phyloP scores from a whole-genome alignment of 2,888 invertebrate genomes.

The Drosophila nr. fundita region DNA sequence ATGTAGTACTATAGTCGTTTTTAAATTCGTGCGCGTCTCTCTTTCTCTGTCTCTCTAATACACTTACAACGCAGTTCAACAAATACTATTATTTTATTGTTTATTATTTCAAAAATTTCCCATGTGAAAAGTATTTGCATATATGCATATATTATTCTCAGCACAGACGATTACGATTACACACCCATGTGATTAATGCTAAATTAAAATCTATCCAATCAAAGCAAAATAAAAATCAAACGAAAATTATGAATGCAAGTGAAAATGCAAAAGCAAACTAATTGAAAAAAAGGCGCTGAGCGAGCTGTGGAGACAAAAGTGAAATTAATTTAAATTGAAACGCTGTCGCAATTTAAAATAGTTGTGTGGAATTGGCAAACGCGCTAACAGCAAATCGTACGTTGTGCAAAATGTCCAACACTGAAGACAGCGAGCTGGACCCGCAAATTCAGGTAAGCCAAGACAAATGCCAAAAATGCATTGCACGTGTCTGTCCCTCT shows the following conservation, averaged over 20 bases:
- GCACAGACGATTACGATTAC: slow-evolving; percentile 11
- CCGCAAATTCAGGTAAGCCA: slow-evolving; percentile 84
- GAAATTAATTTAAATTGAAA: slow-evolving; percentile 64
- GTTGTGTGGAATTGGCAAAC: slow-evolving; percentile 29
- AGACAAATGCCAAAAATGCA: slow-evolving; percentile 8
- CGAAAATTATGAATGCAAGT: slow-evolving; percentile 48
- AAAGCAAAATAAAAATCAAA: slow-evolving; percentile 24
- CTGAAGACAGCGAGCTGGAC: slow-evolving; percentile 83
- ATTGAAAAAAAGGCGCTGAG: slow-evolving; percentile 63
- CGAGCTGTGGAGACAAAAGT: slow-evolving; percentile 66
- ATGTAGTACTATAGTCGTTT: slow-evolving; percentile 10
- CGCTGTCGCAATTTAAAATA: slow-evolving; percentile 28
- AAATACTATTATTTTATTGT: slow-evolving; percentile 48
- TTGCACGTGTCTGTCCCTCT: slow-evolving; percentile 36
- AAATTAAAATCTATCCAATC: slow-evolving; percentile 39
- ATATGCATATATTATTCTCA: slow-evolving; percentile 65
- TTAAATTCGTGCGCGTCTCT: slow-evolving; percentile 29
- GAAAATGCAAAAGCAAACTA: slow-evolving; percentile 58
- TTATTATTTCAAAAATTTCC: slow-evolving; percentile 46
- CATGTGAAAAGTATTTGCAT: slow-evolving; percentile 59
- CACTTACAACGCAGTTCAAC: slow-evolving; percentile 41
- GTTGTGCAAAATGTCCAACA: slow-evolving; percentile 63
- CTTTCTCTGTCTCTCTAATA: slow-evolving; percentile 9
- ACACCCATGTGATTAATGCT: slow-evolving; percentile 28
- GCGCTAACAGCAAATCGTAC: slow-evolving; percentile 25